Evolutionary conservation across 2,113 vertebrate species (phyloP).

Genomic region (Chiloscyllium plagiosum): DNA sequence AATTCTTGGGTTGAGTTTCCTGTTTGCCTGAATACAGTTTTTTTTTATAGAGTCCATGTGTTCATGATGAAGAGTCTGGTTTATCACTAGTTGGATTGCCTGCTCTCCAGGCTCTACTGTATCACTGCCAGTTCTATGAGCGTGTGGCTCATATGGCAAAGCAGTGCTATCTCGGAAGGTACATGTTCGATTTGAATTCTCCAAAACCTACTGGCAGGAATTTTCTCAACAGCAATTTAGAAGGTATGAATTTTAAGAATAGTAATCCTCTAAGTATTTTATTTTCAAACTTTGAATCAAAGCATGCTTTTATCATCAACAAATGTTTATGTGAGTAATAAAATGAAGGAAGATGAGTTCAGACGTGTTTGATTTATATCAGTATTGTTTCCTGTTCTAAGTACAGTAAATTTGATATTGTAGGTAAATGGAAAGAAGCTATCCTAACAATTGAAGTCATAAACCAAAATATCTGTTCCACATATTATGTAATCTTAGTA

Average conservation of each 20-base stretch:
- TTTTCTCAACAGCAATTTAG: constrained; percentile 24
- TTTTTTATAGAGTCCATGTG: constrained; percentile 72
- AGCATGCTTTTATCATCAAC: background rate
- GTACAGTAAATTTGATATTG: background rate
- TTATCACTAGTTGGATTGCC: constrained; percentile 74
- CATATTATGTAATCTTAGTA: background rate
- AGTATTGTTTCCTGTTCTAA: background rate
- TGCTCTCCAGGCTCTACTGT: constrained; percentile 76
- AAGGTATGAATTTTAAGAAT: constrained; percentile 42
- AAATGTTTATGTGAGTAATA: background rate
- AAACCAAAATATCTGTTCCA: background rate
- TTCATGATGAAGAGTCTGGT: constrained; percentile 83
- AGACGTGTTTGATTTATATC: background rate
- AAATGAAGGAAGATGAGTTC: background rate
- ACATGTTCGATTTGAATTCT: constrained; percentile 60
- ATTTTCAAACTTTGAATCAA: background rate
- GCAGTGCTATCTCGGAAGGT: constrained; percentile 66
- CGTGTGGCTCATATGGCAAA: constrained; percentile 68
- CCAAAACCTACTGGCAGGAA: constrained; percentile 39
- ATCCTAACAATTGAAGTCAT: background rate
- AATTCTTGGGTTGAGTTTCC: background rate
- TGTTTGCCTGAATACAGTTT: constrained; percentile 22
- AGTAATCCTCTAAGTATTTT: background rate
- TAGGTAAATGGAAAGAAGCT: background rate
- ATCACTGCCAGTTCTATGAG: constrained; percentile 83